These are phyloP conservation scores for Callipepla californica DNA, from an alignment of 2,113 vertebrate species.

Conservation along the genomic window DNA sequence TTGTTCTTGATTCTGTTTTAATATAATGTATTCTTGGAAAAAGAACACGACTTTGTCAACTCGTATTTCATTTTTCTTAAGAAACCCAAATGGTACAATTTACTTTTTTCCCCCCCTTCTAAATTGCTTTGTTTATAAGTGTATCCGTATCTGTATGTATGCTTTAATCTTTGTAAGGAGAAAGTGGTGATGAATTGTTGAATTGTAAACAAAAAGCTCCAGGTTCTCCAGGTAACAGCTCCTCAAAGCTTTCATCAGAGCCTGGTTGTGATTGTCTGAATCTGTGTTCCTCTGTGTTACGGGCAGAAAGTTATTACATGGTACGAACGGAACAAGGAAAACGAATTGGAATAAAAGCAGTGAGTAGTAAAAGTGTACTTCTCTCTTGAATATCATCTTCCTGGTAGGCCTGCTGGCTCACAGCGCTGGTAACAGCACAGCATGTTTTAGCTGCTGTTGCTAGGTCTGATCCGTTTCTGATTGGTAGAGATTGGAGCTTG, in stretches of 20 bases:
- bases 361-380: background rate
- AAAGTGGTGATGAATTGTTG: background rate
- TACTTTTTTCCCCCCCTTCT: background rate
- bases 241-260: slow-evolving; percentile 12
- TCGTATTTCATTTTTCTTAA: background rate
- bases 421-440: background rate
- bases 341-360: background rate
- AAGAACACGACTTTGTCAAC: background rate
- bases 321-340: slow-evolving; percentile 9
- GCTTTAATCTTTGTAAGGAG: background rate
- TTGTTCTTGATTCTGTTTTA: background rate
- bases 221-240: slow-evolving; percentile 6
- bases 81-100: background rate
- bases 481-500: background rate
- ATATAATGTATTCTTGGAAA: background rate
- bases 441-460: background rate
- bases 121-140: background rate
- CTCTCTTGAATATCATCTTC: background rate
- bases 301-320: background rate
- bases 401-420: background rate
- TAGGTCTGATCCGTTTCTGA: background rate
- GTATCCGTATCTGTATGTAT: background rate
- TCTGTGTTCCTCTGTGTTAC: background rate
- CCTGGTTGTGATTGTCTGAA: background rate
- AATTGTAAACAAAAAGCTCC: slow-evolving; percentile 26